Percentiles rank a stretch among this genome's conserved stretches.
These are phyloP conservation scores for Holothuria scabra DNA, from an alignment of 53 echinoderm and acorn worm species.

Conservation along the genomic window DNA sequence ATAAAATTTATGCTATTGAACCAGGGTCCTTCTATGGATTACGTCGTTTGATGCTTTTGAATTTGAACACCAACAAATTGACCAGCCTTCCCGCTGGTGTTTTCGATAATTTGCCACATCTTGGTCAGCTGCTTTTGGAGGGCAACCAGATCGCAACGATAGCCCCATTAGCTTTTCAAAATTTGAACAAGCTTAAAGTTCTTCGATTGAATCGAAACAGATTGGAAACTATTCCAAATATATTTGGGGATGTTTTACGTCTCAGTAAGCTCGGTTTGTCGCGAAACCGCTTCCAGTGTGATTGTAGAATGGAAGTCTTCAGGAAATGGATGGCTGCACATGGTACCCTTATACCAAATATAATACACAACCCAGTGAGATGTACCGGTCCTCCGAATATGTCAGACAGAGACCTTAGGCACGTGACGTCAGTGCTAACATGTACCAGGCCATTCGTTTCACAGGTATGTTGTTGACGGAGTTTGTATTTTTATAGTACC, in stretches of 20 bases:
- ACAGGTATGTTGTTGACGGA: background rate
- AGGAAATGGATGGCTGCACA: slow-evolving; percentile 21
- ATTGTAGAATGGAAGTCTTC: slow-evolving; percentile 30
- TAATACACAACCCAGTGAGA: background rate
- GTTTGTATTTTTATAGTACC: background rate
- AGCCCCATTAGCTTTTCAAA: background rate
- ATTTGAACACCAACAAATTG: slow-evolving; percentile 5
- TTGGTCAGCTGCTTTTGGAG: background rate
- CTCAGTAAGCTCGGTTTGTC: slow-evolving; percentile 14
- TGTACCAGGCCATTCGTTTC: slow-evolving; percentile 9
- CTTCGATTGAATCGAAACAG: background rate
- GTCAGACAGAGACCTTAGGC: slow-evolving; percentile 8
- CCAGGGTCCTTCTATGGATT: slow-evolving; percentile 20
- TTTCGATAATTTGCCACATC: background rate
- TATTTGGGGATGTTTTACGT: slow-evolving; percentile 7
- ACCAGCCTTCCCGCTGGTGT: background rate
- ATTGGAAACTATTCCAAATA: slow-evolving; percentile 7
- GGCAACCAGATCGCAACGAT: background rate
- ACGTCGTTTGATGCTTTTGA: slow-evolving; percentile 5
- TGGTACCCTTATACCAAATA: background rate
- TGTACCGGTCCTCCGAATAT: slow-evolving; percentile 10
- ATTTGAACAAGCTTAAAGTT: no score
- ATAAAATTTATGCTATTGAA: slow-evolving; percentile 9
- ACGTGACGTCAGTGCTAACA: background rate
- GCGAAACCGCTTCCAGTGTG: slow-evolving; percentile 35